Conservation (phyloP, 2,113 vertebrate genomes). For the Pleuronectes platessa region DNA sequence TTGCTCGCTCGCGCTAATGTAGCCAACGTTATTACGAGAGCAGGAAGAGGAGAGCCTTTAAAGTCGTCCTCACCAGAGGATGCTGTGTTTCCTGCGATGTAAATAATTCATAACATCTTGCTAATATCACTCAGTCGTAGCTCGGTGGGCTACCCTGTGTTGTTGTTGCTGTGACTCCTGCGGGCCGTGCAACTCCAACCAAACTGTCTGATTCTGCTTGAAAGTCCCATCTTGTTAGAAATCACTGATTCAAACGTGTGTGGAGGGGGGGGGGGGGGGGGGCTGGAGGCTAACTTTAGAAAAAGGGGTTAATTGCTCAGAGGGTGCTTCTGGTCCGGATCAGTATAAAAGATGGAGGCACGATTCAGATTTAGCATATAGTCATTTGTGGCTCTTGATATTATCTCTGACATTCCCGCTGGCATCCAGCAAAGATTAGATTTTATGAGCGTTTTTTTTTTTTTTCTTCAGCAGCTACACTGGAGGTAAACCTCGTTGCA, state of each 20-base stretch:
- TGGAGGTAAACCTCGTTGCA: slow-evolving; percentile 35
- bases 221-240: slow-evolving; percentile 25
- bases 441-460: slow-evolving; percentile 41
- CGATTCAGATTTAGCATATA: slow-evolving; percentile 52
- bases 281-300: slow-evolving; percentile 11
- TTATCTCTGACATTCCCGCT: slow-evolving; percentile 53
- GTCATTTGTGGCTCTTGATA: slow-evolving; percentile 56
- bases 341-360: slow-evolving; percentile 41
- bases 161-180: slow-evolving; percentile 22
- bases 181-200: slow-evolving; percentile 4
- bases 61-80: slow-evolving; percentile 49
- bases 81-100: slow-evolving; percentile 44
- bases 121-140: slow-evolving; percentile 44
- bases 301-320: slow-evolving; percentile 43
- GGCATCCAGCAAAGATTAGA: slow-evolving; percentile 46
- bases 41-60: slow-evolving; percentile 50
- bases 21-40: slow-evolving; percentile 59
- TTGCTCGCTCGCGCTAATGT: slow-evolving; percentile 34
- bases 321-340: slow-evolving; percentile 31
- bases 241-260: slow-evolving; percentile 12
- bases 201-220: slow-evolving; percentile 30
- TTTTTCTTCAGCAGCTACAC: slow-evolving; percentile 20
- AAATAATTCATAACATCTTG: slow-evolving; percentile 70
- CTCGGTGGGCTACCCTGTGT: slow-evolving; percentile 8
- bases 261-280: background rate